Evolutionary conservation across 2,113 vertebrate species (phyloP), one percentile per base, ranked within the genome.

Genomic region (Psittacula cyanocephala): DNA sequence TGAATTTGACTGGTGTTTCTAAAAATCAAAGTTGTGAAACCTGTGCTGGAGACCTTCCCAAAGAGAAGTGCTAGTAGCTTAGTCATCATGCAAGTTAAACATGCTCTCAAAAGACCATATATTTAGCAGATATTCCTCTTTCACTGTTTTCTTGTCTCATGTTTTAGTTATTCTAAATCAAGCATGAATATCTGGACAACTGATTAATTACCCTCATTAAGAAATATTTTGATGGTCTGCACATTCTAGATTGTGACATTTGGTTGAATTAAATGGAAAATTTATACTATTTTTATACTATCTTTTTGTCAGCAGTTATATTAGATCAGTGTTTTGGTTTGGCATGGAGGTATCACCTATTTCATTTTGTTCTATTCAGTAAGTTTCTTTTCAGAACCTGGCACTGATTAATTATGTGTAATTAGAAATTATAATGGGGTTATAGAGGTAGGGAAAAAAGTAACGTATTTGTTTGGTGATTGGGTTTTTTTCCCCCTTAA

Each of bases 341-440:
- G 52, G 82, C 17, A 22, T 11, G 33, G 15, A 85, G 6, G 18
- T 52, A 46, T 79, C 62, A 85, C 67, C 11, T 86, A 62, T 64
- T 94, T 87, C 5, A 62, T 89, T 55, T 53, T 84, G 22, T 79
- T 88, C 29, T 41, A 52, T 69, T 88, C 27, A 91, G 68, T 79
- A 64, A 85, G 15, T 4, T 75, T 84, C 86, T 85, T 81, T 59
- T 50, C 59, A 70, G 39, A 46, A 20, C 23, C 29, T 86, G 39
- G 19, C 52, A 81, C 35, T 95, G 93, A 96, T 90, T 96, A 86
- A 90, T 65, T 64, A 29, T 13, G 71, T 52, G 50, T 71, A 77
- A 93, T 96, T 94, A 93, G 29, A 81, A 91, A 50, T 55, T 7
- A 43, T 91, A 88, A 88, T 94, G 33, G 31, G 33, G 50, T 72